Percentiles rank a stretch among this genome's conserved stretches.
These are phyloP conservation scores for Boulengeromyrus knoepffleri DNA, from an alignment of 2,113 vertebrate species.

Conservation along the genomic window DNA sequence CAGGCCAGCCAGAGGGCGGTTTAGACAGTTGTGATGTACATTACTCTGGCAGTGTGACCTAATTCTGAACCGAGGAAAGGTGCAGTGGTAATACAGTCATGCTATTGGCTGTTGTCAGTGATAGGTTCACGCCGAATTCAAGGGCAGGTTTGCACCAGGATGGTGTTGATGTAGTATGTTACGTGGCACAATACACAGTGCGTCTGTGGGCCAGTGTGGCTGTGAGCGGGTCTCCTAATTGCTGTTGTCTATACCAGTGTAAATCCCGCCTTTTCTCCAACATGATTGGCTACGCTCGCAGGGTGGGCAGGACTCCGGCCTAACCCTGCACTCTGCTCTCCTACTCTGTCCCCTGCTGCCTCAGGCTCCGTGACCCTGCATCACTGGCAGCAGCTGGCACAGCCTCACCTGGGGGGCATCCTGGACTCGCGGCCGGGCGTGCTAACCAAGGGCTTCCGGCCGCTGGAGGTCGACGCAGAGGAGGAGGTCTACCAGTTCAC, in stretches of 20 bases:
- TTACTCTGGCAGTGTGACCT: background rate
- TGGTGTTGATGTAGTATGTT: background rate
- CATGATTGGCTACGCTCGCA: background rate
- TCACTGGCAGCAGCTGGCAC: slow-evolving; percentile 96
- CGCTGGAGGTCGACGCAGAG: slow-evolving; percentile 76
- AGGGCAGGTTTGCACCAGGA: background rate
- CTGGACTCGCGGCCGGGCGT: slow-evolving; percentile 88
- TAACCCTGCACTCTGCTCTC: background rate
- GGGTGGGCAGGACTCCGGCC: background rate
- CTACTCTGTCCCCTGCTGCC: background rate
- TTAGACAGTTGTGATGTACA: background rate
- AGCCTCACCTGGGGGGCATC: slow-evolving; percentile 90
- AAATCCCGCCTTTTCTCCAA: background rate
- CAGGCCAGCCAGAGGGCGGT: background rate
- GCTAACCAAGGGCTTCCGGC: slow-evolving; percentile 93
- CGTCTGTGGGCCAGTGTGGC: background rate
- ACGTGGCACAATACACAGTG: background rate
- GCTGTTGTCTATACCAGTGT: background rate
- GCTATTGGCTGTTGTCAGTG: background rate
- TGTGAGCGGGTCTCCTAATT: background rate
- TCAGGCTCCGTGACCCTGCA: slow-evolving; percentile 94
- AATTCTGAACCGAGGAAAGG: background rate
- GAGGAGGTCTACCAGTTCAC: slow-evolving; percentile 88
- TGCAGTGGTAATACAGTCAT: background rate
- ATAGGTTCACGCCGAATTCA: background rate